Evolutionary conservation across 2,888 invertebrate genomes (phyloP).

Genomic region (Sisyra terminalis): DNA sequence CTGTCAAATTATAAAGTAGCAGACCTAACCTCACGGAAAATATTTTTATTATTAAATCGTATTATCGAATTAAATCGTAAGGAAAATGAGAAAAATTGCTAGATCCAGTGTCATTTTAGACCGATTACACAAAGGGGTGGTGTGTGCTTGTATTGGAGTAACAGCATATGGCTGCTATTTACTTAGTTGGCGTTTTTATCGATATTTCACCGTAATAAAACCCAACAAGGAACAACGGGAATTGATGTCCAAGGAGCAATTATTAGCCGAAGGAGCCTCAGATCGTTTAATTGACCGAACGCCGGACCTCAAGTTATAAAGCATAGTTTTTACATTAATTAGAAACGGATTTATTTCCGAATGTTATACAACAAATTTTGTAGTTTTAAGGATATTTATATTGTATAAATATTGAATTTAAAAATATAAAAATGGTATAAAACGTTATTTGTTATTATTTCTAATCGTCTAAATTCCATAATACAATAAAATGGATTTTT

Average conservation of each 20-base stretch:
- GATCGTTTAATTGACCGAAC: constrained; percentile 24
- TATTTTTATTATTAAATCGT: too few relatives aligned
- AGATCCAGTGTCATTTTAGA: constrained; percentile 26
- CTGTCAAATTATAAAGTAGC: too few relatives aligned
- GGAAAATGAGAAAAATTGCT: constrained; percentile 20
- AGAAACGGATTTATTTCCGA: too few relatives aligned
- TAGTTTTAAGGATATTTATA: too few relatives aligned
- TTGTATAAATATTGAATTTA: too few relatives aligned
- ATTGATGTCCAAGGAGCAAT: constrained; percentile 24
- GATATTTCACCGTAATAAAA: constrained; percentile 30
- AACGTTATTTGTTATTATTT: too few relatives aligned
- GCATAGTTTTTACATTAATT: too few relatives aligned
- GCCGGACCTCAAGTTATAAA: constrained; percentile 13
- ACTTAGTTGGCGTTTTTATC: constrained; percentile 28
- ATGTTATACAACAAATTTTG: too few relatives aligned
- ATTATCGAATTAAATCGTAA: neutral
- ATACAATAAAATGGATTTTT: too few relatives aligned
- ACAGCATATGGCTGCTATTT: constrained; percentile 32
- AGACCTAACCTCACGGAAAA: too few relatives aligned
- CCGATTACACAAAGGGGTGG: constrained; percentile 35
- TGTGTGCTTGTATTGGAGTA: constrained; percentile 34
- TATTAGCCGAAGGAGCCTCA: constrained; percentile 30
- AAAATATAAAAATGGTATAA: too few relatives aligned
- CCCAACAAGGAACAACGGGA: constrained; percentile 26
- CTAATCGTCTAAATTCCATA: too few relatives aligned